A percentile compares a stretch with the other conserved stretches of the same genome.
Evolutionary conservation across 1,140 invertebrate species (phyloP).

Genomic region (Zelostemma sp.): DNA sequence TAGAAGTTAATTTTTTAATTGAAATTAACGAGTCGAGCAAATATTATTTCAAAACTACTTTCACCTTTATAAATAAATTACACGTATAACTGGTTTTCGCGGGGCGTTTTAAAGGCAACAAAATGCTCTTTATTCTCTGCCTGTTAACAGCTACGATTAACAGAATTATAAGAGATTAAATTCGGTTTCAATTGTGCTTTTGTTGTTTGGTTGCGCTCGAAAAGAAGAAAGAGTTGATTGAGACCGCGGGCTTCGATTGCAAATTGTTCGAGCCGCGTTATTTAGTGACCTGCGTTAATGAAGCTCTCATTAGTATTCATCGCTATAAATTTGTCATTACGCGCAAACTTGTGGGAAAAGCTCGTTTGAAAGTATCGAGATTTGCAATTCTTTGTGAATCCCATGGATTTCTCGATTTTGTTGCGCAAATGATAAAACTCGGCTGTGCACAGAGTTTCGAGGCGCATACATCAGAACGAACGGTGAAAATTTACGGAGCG

Average conservation of each 20-base stretch:
- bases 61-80: constrained; percentile 43
- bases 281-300: constrained; percentile 33
- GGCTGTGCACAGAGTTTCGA: no score
- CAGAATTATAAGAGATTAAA: constrained; percentile 10
- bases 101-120: constrained; percentile 21
- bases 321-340: constrained; percentile 29
- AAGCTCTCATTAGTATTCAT: constrained; percentile 32
- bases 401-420: no score
- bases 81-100: constrained; percentile 29
- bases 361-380: no score
- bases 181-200: not conserved
- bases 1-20: constrained; percentile 30
- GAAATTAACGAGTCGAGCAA: constrained; percentile 27
- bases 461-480: no score
- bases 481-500: no score
- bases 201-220: not conserved
- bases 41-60: constrained; percentile 44
- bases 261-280: constrained; percentile 19
- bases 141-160: constrained; percentile 14
- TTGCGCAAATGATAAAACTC: no score
- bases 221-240: constrained; percentile 24
- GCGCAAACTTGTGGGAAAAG: not conserved
- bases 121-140: constrained; percentile 24
- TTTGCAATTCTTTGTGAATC: no score
- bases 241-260: constrained; percentile 18